Evolutionary conservation across 2,888 invertebrate genomes (phyloP), one percentile per base, ranked within the genome.

Genomic region (Drosophila nigricruria): DNA sequence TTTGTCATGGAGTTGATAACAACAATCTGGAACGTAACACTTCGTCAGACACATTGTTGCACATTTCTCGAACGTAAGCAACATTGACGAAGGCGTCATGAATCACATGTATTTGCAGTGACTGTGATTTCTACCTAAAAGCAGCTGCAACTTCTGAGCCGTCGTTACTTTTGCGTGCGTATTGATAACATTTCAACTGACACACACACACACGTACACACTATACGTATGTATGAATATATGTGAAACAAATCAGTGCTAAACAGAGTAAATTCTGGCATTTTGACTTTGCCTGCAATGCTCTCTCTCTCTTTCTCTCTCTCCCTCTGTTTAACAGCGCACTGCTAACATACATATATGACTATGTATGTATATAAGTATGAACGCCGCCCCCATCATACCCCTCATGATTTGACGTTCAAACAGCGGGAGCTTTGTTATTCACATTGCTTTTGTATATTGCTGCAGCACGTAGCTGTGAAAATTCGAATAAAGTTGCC

Each of bases 101-200:
- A 83, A 80, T 88, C 83, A 88, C 78, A 78, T 75, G 70, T 59
- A 58, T 36, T 79, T 14, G 25, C 61, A 70, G 62, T 71, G 74
- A 50, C 65, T 73, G n/a, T 16, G 20, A 71, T 18, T 62, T 45
- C 10, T 23, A 30, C n/a, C 63, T 43, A 70, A 56, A 57, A 5
- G 52, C 73, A 64, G 63, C 66, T 75, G 77, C 71, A 75, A 54
- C 34, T 38, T 62, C 43, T 53, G 43, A 70, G 62, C 66, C 65
- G 47, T 18, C 23, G 59, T 60, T 52, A 54, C 20, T 59, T 63
- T 45, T 9, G 47, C 56, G 52, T 60, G 58, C 61, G 60, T 59
- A 74, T 77, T 88, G 88, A 85, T 88, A 82, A 85, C 73, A 76
- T 58, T 52, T 43, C 54, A 54, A 43, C 40, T 23, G 38, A 64